phyloP scores from a whole-genome alignment of 1,140 invertebrate species.

The Littorina saxatilis region DNA sequence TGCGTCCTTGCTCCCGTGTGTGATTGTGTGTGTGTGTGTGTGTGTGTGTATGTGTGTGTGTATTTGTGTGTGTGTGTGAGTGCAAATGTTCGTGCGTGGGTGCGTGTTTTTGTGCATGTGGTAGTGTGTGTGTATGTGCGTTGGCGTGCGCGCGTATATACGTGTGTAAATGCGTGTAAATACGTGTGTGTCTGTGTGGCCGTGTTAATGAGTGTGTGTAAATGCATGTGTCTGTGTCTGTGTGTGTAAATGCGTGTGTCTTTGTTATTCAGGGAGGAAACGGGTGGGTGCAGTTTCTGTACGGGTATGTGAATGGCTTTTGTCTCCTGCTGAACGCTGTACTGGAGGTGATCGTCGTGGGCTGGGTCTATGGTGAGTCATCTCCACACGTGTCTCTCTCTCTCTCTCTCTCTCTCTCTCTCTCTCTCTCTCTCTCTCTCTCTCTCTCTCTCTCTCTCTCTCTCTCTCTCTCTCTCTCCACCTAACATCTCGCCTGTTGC shows the following conservation, averaged over 20 bases:
- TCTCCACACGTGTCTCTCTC: not conserved
- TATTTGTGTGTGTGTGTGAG: not conserved
- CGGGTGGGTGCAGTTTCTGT: not conserved
- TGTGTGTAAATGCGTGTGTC: no score
- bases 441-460: not conserved
- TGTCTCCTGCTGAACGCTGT: not conserved
- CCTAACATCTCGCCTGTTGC: no score
- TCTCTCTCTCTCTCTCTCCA: no score
- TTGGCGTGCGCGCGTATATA: no score
- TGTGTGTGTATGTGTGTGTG: no score
- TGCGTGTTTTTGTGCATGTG: not conserved
- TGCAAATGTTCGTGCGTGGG: not conserved
- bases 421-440: constrained; percentile 15
- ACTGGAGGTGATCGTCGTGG: not conserved
- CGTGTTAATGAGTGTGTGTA: no score
- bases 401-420: constrained; percentile 15
- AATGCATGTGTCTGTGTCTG: no score
- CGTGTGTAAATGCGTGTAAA: not conserved
- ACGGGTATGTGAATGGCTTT: not conserved
- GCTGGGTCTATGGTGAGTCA: not conserved
- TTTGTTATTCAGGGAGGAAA: not conserved
- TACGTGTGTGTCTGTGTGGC: no score
- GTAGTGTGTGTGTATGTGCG: not conserved
- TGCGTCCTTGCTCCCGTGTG: no score
- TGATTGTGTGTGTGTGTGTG: no score